Conservation (phyloP, 35 echinoderm and acorn worm genomes). For the Eucidaris tribuloides region DNA sequence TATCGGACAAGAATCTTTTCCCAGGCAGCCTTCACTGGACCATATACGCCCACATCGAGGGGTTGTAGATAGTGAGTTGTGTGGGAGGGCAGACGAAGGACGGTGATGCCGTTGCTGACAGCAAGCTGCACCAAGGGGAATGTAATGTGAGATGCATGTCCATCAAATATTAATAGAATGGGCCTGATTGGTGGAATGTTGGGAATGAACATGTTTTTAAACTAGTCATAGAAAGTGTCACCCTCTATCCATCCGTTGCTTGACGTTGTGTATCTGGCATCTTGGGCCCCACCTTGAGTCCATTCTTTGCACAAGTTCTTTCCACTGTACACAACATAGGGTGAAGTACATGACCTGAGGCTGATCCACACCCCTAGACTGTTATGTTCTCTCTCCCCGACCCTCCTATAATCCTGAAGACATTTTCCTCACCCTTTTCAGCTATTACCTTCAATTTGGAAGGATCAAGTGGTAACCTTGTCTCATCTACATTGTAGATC, state of each 20-base stretch:
- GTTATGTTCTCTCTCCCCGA: constrained; percentile 1
- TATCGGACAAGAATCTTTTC: background rate
- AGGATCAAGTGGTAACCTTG: background rate
- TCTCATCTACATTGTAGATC: constrained; percentile 29
- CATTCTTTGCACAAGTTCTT: constrained; percentile 13
- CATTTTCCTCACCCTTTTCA: background rate
- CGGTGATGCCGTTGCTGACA: background rate
- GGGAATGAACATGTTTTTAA: constrained; percentile 19
- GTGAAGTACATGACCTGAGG: background rate
- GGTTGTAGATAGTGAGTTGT: constrained; percentile 18
- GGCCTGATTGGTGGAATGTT: background rate
- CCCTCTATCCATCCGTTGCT: background rate
- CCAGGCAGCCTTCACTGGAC: background rate
- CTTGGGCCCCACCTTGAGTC: background rate
- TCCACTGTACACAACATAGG: constrained; percentile 16
- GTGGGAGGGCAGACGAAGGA: constrained; percentile 18
- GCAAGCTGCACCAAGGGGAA: constrained; percentile 14
- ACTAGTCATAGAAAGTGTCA: background rate
- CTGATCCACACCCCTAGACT: constrained; percentile 6
- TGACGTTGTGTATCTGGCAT: background rate
- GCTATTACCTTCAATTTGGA: background rate
- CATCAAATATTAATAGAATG: background rate
- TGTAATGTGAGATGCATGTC: constrained; percentile 35
- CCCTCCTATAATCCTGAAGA: constrained; percentile 7
- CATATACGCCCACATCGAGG: background rate